Conservation (phyloP, 92 coral and sea anemone genomes). For the Chrysogorgia sp. region DNA sequence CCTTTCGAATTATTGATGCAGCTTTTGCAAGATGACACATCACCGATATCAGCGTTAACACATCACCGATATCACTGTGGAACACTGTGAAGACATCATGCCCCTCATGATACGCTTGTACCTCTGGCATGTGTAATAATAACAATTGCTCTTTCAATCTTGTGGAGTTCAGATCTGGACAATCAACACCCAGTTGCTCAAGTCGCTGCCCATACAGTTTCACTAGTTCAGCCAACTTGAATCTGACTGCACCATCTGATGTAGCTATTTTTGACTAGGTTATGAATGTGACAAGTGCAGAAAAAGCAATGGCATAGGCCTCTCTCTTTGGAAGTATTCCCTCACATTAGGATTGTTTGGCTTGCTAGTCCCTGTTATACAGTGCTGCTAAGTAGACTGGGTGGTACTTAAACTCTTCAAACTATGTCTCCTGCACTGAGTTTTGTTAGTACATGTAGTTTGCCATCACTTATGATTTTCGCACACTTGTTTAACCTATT, state of each 20-base stretch:
- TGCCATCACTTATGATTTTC: no score
- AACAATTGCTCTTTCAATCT: slow-evolving; percentile 61
- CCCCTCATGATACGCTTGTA: slow-evolving; percentile 55
- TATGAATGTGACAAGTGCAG: slow-evolving; percentile 47
- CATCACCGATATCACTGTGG: no score
- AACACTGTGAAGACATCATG: no score
- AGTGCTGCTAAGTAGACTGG: slow-evolving; percentile 47
- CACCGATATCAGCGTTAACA: no score
- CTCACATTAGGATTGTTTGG: background rate
- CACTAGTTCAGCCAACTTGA: slow-evolving; percentile 49
- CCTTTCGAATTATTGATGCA: no score
- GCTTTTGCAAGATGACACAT: no score
- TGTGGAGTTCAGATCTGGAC: slow-evolving; percentile 53
- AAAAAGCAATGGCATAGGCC: no score
- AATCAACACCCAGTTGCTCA: slow-evolving; percentile 49
- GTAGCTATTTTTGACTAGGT: slow-evolving; percentile 30
- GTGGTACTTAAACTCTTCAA: no score
- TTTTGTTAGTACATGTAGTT: slow-evolving; percentile 50
- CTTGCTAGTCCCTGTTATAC: slow-evolving; percentile 51
- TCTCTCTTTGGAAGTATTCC: no score
- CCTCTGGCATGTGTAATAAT: slow-evolving; percentile 52
- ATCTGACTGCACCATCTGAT: slow-evolving; percentile 35
- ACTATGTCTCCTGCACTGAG: no score
- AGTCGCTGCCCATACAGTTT: no score
- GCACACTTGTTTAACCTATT: no score